A percentile compares a stretch with the other conserved stretches of the same genome.
Evolutionary conservation across 2,113 vertebrate genomes (phyloP).

Genomic region (Bujurquina vittata): DNA sequence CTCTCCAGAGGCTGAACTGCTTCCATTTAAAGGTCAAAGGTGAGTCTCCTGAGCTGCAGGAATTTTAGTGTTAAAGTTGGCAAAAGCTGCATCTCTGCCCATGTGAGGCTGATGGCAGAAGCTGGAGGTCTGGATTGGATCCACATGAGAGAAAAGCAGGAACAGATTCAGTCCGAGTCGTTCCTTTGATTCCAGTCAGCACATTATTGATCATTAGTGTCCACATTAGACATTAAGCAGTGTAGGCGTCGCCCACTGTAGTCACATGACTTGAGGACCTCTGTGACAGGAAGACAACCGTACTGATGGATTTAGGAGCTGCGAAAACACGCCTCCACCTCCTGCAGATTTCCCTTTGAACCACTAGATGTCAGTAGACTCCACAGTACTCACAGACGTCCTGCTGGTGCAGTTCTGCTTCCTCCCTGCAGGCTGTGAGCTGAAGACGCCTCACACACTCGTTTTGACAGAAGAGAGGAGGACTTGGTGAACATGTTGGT

Average conservation of each 20-base stretch:
- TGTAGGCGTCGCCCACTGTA: background rate
- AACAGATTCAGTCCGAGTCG: too few species aligned
- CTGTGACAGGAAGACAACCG: background rate
- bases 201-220: too few species aligned
- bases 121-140: too few species aligned
- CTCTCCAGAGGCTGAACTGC: too few species aligned
- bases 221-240: too few species aligned
- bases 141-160: too few species aligned
- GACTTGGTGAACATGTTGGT: background rate
- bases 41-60: too few species aligned
- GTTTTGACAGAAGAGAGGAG: background rate
- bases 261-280: background rate
- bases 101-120: too few species aligned
- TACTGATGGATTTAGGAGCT: background rate
- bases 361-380: conserved; percentile 26
- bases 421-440: fast-evolving
- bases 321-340: background rate
- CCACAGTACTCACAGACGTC: background rate
- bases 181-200: too few species aligned
- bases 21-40: too few species aligned
- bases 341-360: background rate
- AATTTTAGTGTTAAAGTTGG: too few species aligned
- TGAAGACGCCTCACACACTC: background rate
- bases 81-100: too few species aligned
- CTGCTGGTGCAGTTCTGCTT: background rate